phyloP scores from a whole-genome alignment of 53 echinoderm and acorn worm species.

The Arbacia lixula region DNA sequence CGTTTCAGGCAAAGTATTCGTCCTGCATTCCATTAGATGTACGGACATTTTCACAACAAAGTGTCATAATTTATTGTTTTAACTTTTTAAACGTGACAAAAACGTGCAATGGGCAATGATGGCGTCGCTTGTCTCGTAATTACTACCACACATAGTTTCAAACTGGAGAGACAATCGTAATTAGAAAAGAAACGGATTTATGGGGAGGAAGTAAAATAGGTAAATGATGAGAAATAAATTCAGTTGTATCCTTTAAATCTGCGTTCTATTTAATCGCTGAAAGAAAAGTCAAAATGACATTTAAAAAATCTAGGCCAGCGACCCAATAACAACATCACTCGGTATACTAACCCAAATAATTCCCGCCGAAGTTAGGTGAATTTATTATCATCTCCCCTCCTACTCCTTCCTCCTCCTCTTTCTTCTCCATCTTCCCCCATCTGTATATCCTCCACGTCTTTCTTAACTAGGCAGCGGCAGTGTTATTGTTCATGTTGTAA shows the following conservation, averaged over 20 bases:
- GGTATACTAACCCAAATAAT: slow-evolving; percentile 49
- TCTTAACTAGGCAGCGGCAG: slow-evolving; percentile 16
- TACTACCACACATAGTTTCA: no score
- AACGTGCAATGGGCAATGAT: no score
- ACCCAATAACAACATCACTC: slow-evolving; percentile 52
- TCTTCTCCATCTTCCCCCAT: no score
- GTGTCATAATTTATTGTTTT: no score
- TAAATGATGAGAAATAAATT: not conserved
- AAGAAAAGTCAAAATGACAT: not conserved
- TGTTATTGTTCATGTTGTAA: slow-evolving; percentile 59
- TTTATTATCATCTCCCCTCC: slow-evolving; percentile 49
- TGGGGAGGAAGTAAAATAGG: not conserved
- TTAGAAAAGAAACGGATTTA: no score
- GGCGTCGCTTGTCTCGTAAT: no score
- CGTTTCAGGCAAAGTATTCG: no score
- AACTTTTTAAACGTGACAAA: no score
- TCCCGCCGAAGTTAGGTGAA: slow-evolving; percentile 19
- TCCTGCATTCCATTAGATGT: no score
- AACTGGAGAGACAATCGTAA: no score
- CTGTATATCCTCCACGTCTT: no score
- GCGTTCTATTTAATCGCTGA: not conserved
- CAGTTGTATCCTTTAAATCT: slow-evolving; percentile 20
- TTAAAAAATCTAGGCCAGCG: slow-evolving; percentile 34
- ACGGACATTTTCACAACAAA: no score
- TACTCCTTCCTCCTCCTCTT: not conserved